Base-by-base conservation (phyloP, 2,113 vertebrate species). In the Thalassoma bifasciatum region DNA sequence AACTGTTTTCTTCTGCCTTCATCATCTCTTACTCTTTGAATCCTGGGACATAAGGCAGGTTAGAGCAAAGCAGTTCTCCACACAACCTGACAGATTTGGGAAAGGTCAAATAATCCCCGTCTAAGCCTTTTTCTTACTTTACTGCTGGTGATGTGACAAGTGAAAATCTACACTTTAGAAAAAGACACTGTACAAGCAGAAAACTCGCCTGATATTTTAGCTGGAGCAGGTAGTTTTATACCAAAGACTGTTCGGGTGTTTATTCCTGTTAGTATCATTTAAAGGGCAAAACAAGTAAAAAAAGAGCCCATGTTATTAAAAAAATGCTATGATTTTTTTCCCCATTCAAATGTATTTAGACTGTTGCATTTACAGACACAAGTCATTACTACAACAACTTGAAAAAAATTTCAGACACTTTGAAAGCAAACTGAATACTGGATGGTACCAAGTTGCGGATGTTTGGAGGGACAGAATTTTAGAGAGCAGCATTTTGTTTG, bases 101-200 rank as follows among this genome's bases (percentile, higher is more conserved):
- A 73, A 69, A 66, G 51, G 56, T 81, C 36, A 72, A 24, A 34
- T 66, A 75, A 83, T 77, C 50, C 8, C 57, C 62, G 14, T 58
- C 9, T 24, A 53, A 80, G 9, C 38, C 14, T 14, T 46, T 46
- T 75, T 62, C 24, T 12, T 50, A 60, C 19, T 42, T 42, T 59
- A 71, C 21, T 36, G 17, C 12, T 21, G 16, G 2, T 61, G 38
- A 56, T 46, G 44, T 19, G 44, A 46, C 17, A 17, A 44, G 42
- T 44, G 10, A 16, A 16, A 46, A 14, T 40, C 9, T 40, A 13
- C 38, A 40, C 10, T 9, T 40, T 2, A 40, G 38, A 40, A 52
- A 64, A 23, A 17, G 24, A 12, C 17, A 34, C 22, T 1, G 5
- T 23, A 14, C 42, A 71, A 21, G 5, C 1, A 9, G 26, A 44